Conservation (phyloP, 2,113 vertebrate genomes). For the Marmota monax region DNA sequence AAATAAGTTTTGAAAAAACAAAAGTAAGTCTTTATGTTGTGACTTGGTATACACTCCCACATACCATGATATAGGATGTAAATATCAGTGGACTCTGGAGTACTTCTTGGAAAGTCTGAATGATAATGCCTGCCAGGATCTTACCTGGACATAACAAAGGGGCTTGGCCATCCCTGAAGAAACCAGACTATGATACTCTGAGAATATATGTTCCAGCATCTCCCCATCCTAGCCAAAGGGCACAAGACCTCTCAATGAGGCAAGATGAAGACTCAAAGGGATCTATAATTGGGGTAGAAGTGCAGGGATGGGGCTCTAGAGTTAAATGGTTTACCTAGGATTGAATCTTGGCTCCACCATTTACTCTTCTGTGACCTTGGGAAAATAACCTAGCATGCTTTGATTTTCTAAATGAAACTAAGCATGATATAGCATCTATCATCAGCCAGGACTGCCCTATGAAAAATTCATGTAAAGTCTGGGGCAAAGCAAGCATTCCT, state of each 20-base stretch:
- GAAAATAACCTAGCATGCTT: neutral
- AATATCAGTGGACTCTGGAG: neutral
- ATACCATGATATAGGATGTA: neutral
- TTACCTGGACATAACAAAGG: neutral
- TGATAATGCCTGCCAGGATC: neutral
- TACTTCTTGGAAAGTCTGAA: neutral
- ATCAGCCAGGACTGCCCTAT: neutral
- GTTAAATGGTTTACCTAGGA: neutral
- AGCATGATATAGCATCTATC: neutral
- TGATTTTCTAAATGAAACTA: conserved; percentile 7
- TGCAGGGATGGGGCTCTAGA: neutral
- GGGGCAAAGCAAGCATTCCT: neutral
- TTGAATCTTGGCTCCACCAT: neutral
- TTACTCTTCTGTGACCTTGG: neutral
- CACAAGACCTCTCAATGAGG: neutral
- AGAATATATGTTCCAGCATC: neutral
- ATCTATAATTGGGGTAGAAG: neutral
- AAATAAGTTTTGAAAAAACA: conserved; percentile 52
- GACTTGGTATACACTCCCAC: neutral
- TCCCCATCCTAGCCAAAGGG: neutral
- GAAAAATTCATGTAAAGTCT: neutral
- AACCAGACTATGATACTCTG: neutral
- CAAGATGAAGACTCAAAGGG: conserved; percentile 1
- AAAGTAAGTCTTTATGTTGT: neutral
- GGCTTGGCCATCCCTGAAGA: neutral